phyloP scores from a whole-genome alignment of 1,140 invertebrate genomes.

The Drosophila teissieri region DNA sequence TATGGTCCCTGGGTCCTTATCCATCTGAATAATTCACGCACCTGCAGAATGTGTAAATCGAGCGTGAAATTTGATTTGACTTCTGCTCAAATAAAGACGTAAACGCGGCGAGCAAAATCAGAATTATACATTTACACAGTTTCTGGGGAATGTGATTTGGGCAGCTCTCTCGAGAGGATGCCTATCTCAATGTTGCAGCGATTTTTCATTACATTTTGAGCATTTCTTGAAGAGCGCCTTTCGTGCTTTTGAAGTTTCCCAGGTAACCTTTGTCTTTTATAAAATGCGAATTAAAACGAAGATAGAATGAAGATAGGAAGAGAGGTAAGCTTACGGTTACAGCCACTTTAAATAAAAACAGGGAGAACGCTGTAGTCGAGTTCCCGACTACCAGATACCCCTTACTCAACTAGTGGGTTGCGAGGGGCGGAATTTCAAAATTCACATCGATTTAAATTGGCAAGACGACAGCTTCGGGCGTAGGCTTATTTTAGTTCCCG shows the following conservation, averaged over 20 bases:
- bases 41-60: conserved; percentile 52
- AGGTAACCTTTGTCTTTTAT: conserved; percentile 5
- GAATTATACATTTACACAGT: conserved; percentile 8
- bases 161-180: conserved; percentile 19
- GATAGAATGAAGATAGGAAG: not conserved
- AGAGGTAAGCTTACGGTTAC: no score
- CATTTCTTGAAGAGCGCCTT: conserved; percentile 10
- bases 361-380: not conserved
- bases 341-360: conserved; percentile 3
- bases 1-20: not conserved
- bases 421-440: no score
- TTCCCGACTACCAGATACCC: no score
- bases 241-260: not conserved
- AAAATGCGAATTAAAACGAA: conserved; percentile 3
- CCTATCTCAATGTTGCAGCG: conserved; percentile 18
- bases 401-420: no score
- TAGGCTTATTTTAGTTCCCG: no score
- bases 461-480: no score
- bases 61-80: conserved; percentile 60
- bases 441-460: no score
- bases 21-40: conserved; percentile 55
- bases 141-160: conserved; percentile 31
- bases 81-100: conserved; percentile 31
- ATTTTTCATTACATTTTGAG: conserved; percentile 22
- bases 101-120: conserved; percentile 18